Percentiles rank a stretch among this genome's conserved stretches.
Conservation (phyloP, 1,140 invertebrate genomes). For the Zeugodacus cucurbitae region DNA sequence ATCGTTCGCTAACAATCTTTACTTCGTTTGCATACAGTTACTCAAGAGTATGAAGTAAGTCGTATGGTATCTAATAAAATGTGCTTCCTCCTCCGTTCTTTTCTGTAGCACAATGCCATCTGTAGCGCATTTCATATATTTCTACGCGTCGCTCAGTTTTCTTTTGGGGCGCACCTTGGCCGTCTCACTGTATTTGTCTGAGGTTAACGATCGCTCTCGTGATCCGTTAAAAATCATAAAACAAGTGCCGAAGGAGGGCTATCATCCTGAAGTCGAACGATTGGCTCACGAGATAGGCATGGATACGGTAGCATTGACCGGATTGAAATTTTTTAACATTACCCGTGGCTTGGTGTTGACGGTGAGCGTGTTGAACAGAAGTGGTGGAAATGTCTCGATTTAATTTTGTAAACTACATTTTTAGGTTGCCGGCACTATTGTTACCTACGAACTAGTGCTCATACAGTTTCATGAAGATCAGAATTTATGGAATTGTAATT, state of each 20-base stretch:
- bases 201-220: constrained; percentile 72
- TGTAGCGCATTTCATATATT: constrained; percentile 68
- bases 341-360: constrained; percentile 72
- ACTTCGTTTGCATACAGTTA: constrained; percentile 61
- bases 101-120: constrained; percentile 57
- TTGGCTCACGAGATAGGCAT: constrained; percentile 70
- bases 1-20: constrained; percentile 62
- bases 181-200: constrained; percentile 71
- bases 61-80: too few relatives aligned
- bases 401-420: background rate
- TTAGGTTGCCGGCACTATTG: constrained; percentile 71
- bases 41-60: constrained; percentile 61
- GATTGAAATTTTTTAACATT: constrained; percentile 72
- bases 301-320: constrained; percentile 71
- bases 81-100: background rate
- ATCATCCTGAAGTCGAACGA: constrained; percentile 70
- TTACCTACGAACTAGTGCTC: constrained; percentile 74
- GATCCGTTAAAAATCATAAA: constrained; percentile 69
- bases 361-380: constrained; percentile 40
- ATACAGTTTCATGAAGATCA: constrained; percentile 65
- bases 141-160: constrained; percentile 74
- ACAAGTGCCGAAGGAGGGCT: constrained; percentile 69
- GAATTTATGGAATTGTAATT: constrained; percentile 54
- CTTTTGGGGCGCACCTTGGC: constrained; percentile 70
- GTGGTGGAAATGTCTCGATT: background rate